A percentile compares a stretch with the other conserved stretches of the same genome.
phyloP scores from a whole-genome alignment of 2,888 invertebrate species.

The Agrotis clavis region DNA sequence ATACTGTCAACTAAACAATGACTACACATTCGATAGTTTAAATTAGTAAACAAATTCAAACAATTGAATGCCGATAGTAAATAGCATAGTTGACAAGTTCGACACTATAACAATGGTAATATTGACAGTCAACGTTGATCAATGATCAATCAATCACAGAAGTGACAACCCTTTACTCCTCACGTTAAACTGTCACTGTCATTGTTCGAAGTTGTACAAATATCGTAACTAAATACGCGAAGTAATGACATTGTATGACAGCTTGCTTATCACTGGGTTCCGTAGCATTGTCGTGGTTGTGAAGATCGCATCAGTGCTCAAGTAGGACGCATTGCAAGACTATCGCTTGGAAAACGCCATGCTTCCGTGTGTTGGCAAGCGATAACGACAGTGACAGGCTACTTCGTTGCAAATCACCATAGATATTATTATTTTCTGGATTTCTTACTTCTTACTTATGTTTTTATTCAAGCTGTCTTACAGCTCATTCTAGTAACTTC shows the following conservation, averaged over 20 bases:
- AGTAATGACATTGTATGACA: conserved; percentile 54
- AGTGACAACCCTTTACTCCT: conserved; percentile 49
- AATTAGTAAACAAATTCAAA: conserved; percentile 36
- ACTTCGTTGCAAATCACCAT: conserved; percentile 29
- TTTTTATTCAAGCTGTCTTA: conserved; percentile 4
- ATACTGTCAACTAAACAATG: conserved; percentile 27
- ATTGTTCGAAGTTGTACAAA: conserved; percentile 34
- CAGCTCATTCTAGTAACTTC: no score
- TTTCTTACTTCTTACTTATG: background rate
- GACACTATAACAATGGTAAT: conserved; percentile 43
- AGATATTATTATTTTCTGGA: conserved; percentile 1
- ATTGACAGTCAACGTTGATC: conserved; percentile 33
- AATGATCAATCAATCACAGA: conserved; percentile 6
- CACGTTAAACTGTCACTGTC: conserved; percentile 30
- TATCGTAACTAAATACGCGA: conserved; percentile 1
- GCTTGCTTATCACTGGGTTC: conserved; percentile 55
- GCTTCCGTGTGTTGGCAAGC: conserved; percentile 50
- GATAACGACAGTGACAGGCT: conserved; percentile 37
- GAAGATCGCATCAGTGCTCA: conserved; percentile 54
- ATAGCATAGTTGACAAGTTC: conserved; percentile 19
- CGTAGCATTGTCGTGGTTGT: conserved; percentile 44
- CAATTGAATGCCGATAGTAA: conserved; percentile 26
- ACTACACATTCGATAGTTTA: conserved; percentile 20
- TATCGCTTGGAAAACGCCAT: conserved; percentile 25
- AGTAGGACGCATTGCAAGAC: conserved; percentile 56